A percentile compares a stretch with the other conserved stretches of the same genome.
Conservation (phyloP, 2,797 vertebrate genomes). For the Chiloscyllium punctatum region DNA sequence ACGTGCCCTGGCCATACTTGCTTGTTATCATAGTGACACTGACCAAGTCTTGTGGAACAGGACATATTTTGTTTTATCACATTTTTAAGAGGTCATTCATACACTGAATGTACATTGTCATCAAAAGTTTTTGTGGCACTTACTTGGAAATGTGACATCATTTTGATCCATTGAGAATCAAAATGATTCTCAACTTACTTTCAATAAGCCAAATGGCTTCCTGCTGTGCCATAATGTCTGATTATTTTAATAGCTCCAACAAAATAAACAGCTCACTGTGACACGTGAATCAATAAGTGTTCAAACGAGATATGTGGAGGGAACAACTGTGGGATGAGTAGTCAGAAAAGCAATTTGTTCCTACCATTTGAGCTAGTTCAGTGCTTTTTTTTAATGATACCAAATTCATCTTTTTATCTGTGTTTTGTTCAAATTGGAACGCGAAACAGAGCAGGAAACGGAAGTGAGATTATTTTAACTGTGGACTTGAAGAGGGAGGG, state of each 20-base stretch:
- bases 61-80: background rate
- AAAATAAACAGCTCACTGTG: background rate
- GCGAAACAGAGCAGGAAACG: background rate
- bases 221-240: background rate
- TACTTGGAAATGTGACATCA: background rate
- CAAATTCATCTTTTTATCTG: background rate
- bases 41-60: background rate
- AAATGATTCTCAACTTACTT: background rate
- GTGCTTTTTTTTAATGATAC: background rate
- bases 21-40: background rate
- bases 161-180: background rate
- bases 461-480: conserved; percentile 19
- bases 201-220: too few relatives aligned
- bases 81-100: background rate
- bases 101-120: background rate
- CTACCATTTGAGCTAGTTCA: background rate
- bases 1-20: background rate
- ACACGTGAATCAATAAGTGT: background rate
- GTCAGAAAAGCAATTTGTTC: background rate
- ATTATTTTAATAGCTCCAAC: background rate
- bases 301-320: background rate
- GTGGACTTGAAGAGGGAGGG: background rate
- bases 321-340: background rate
- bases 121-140: background rate
- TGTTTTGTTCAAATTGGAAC: background rate